Percentiles rank a stretch among this genome's conserved stretches.
Evolutionary conservation across 2,888 invertebrate species (phyloP).

Genomic region (Chrysolina oricalcia): DNA sequence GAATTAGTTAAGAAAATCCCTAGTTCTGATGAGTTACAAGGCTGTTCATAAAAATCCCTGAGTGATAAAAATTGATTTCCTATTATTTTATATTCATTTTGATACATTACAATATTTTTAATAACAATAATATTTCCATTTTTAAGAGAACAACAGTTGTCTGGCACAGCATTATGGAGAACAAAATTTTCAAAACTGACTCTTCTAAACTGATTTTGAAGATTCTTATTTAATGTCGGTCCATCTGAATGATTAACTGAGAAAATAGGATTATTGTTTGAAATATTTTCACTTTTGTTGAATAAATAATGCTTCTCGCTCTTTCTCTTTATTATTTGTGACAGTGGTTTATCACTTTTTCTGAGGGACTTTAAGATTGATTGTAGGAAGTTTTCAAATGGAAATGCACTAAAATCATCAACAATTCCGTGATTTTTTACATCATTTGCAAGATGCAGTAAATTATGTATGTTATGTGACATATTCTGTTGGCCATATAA

Average conservation of each 20-base stretch:
- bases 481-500: constrained; percentile 36
- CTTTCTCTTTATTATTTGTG: constrained; percentile 37
- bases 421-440: constrained; percentile 23
- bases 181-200: constrained; percentile 26
- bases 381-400: constrained; percentile 37
- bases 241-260: constrained; percentile 30
- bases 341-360: constrained; percentile 37
- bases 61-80: constrained; percentile 29
- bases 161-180: constrained; percentile 23
- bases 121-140: constrained; percentile 35
- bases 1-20: constrained; percentile 30
- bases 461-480: constrained; percentile 40
- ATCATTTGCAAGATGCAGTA: constrained; percentile 30
- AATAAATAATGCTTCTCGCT: constrained; percentile 19
- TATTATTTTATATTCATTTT: constrained; percentile 34
- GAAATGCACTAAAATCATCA: constrained; percentile 34
- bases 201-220: constrained; percentile 32
- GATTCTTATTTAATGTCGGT: constrained; percentile 21
- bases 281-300: constrained; percentile 25
- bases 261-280: constrained; percentile 25
- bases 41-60: constrained; percentile 30
- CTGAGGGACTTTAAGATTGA: constrained; percentile 31
- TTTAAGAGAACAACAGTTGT: constrained; percentile 39
- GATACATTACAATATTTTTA: constrained; percentile 26
- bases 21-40: constrained; percentile 38